These are phyloP conservation scores for Pagrus major DNA, from an alignment of 2,113 vertebrate genomes.

Conservation along the genomic window DNA sequence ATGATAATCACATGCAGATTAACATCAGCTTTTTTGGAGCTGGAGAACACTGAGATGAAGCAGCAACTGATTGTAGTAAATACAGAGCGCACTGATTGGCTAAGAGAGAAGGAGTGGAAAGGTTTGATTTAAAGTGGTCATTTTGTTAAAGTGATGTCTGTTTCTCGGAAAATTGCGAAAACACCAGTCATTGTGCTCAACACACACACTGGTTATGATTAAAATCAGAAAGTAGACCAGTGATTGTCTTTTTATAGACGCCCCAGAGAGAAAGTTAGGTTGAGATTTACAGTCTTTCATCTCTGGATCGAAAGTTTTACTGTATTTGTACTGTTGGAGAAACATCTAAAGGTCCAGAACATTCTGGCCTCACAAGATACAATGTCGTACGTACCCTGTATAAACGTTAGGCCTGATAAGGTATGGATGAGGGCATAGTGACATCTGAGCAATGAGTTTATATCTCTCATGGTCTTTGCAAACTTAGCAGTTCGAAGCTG, in stretches of 20 bases:
- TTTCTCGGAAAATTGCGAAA: constrained; percentile 2
- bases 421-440: no score
- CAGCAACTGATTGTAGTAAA: not conserved
- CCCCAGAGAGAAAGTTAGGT: no score
- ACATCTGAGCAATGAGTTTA: no score
- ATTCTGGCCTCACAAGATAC: no score
- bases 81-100: not conserved
- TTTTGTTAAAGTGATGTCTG: not conserved
- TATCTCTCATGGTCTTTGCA: no score
- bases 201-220: not conserved
- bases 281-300: no score
- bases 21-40: not conserved
- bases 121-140: not conserved
- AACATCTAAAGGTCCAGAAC: no score
- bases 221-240: not conserved
- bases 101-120: not conserved
- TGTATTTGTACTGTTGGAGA: not conserved
- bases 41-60: not conserved
- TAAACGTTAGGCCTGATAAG: no score
- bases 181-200: not conserved
- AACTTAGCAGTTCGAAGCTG: no score
- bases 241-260: not conserved
- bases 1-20: not conserved
- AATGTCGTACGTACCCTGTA: no score
- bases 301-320: not conserved